Evolutionary conservation across 2,797 vertebrate species (phyloP).

Genomic region (Percopsis omiscomaycus): DNA sequence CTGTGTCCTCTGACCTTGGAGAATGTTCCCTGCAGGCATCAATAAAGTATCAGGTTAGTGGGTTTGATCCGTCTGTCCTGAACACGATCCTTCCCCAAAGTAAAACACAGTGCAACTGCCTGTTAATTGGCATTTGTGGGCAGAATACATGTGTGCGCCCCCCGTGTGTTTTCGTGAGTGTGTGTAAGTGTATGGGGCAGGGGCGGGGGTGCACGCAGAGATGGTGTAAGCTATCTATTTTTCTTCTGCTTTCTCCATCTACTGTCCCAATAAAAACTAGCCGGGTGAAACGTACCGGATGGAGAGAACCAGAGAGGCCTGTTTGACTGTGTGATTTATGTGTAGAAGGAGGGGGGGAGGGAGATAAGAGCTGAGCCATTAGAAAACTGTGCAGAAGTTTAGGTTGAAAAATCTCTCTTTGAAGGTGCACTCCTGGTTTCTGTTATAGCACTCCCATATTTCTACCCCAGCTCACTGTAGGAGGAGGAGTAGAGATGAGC

Average conservation of each 20-base stretch:
- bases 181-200: constrained; percentile 27
- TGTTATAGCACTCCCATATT: no score
- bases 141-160: constrained; percentile 6
- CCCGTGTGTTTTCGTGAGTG: constrained; percentile 19
- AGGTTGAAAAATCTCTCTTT: no score
- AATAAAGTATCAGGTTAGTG: constrained; percentile 28
- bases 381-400: no score
- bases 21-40: constrained; percentile 9
- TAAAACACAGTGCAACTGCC: no score
- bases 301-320: constrained; percentile 48
- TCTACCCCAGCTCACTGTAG: no score
- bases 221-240: not conserved
- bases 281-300: constrained; percentile 53
- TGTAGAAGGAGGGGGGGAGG: constrained; percentile 21
- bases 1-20: constrained; percentile 18
- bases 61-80: constrained; percentile 13
- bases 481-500: no score
- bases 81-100: constrained; percentile 7
- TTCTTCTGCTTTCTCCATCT: constrained; percentile 66
- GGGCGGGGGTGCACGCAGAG: not conserved
- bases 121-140: no score
- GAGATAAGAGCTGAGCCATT: not conserved
- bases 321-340: constrained; percentile 65
- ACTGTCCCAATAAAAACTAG: constrained; percentile 70
- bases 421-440: no score